Base-by-base conservation (phyloP, 2,888 invertebrate species). In the Dryococelus australis region DNA sequence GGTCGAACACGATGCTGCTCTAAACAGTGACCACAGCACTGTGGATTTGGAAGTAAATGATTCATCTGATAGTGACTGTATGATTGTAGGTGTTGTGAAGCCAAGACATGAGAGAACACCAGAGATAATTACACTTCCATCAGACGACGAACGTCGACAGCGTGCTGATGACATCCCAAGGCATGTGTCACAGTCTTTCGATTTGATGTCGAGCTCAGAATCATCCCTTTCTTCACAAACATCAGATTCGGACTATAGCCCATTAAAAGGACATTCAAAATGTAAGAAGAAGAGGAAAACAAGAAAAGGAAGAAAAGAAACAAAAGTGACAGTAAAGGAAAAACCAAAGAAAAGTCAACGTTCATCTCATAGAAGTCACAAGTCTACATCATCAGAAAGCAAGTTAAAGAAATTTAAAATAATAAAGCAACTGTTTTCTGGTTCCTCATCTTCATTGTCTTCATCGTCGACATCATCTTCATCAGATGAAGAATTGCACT, bases 91-190 rank as follows among this genome's bases (percentile, higher is more conserved):
- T 3, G 95, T 94, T 90, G 94, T 96, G 51, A 95, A 95, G 91
- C 95, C 96, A 78, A 95, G 94, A 88, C 93, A 94, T 89, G 95
- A 95, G 89, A 93, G 96, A 87, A 95, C 96, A 80, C 96, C 96
- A 0, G 95, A 95, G 91, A 93, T 95, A 0, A 94, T 95, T 27
- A 94, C 95, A 89, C 91, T 95, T 87, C 91, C 94, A 20, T 94
- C 94, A n/a, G 94, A 94, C 4, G 94, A 94, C 90, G 94, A 93
- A 89, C 94, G 93, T 90, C 9, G n/a, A 27, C 35, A 43, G n/a
- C 13, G n/a, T 16, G 27, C n/a, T 20, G 87, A 87, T 20, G 35
- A 47, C 51, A 27, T 53, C 16, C 53, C 13, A 9, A 27, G 53
- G 53, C 35, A 9, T 20, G 13, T 83, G n/a, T 83, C 43, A 2